Conservation (phyloP, 2,888 invertebrate species). For the Andrena marginata region DNA sequence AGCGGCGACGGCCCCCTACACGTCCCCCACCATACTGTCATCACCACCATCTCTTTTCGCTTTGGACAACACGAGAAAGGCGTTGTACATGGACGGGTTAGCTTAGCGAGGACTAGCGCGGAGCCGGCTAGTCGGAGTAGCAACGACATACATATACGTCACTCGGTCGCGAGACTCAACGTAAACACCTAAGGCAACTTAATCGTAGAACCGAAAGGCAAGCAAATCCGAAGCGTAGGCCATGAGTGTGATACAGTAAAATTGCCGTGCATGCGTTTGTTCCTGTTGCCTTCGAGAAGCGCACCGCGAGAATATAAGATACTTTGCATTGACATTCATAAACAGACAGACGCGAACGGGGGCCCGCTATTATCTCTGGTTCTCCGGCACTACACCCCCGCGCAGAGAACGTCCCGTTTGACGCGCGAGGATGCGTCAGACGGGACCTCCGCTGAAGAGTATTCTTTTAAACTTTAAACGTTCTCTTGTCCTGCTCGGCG, state of each 20-base stretch:
- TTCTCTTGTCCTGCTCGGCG: constrained; percentile 1
- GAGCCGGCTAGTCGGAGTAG: constrained; percentile 79
- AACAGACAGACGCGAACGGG: constrained; percentile 23
- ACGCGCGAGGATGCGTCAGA: constrained; percentile 65
- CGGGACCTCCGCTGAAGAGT: constrained; percentile 30
- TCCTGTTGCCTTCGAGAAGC: constrained; percentile 27
- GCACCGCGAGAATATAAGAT: constrained; percentile 38
- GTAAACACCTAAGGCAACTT: constrained; percentile 73
- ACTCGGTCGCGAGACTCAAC: constrained; percentile 64
- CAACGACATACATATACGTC: constrained; percentile 70
- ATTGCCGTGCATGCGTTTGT: constrained; percentile 60
- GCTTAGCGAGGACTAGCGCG: constrained; percentile 82
- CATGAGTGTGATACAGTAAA: constrained; percentile 67
- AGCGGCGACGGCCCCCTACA: neutral
- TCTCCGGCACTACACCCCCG: neutral
- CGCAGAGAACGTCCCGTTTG: constrained; percentile 26
- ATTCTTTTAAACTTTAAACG: constrained; percentile 22
- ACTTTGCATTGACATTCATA: constrained; percentile 9
- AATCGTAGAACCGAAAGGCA: constrained; percentile 67
- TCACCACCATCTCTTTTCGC: constrained; percentile 15
- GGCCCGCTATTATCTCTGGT: constrained; percentile 12
- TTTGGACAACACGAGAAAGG: constrained; percentile 75
- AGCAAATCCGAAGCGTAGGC: constrained; percentile 75
- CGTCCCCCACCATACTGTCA: constrained; percentile 6
- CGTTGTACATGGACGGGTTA: constrained; percentile 82